Evolutionary conservation across 1,140 invertebrate species (phyloP), one percentile per base, ranked within the genome.

Genomic region (Dinoponera quadriceps): DNA sequence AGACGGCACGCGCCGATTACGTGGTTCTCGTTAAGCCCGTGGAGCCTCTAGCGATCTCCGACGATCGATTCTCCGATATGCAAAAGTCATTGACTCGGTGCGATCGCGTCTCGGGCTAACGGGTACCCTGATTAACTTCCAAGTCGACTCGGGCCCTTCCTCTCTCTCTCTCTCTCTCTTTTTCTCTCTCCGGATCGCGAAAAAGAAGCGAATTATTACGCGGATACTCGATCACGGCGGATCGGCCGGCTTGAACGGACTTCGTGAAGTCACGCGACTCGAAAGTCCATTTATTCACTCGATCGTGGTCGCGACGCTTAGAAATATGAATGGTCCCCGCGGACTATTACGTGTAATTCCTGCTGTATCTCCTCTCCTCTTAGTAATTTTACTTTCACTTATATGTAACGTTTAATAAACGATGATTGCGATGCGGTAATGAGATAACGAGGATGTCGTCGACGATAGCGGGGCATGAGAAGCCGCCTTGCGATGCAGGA

Each of bases 21-120:
- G 75, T 81, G 66, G 59, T 72, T 65, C 44, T 62, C 66, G 49
- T 49, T 77, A 51, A 69, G 75, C 27, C 9, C 60, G 44, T 16
- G 11, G 49, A 44, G 25, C 9, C 25, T 38, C 25, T 25, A 22
- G n/a, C 38, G 11, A 44, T 44, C 54, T 4, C 59, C 14, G 29
- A 14, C 74, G 84, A 82, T 83, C 84, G 84, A 85, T 83, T 71
- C 38, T 7, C 22, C 44, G 84, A 85, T 85, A 85, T 85, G 80
- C 80, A 85, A 85, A 85, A 85, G 84, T 85, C 84, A 85, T 85
- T 85, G 84, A 85, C 84, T 85, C 55, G 51, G 20, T 16, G 18
- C 63, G 80, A 85, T 85, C 84, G 38, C 7, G 80, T 68, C 71
- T 62, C 55, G 80, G 80, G 75, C 82, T 83, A 85, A 85, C 84